Base-by-base conservation (phyloP, 2,888 invertebrate genomes). In the Laothoe populi region DNA sequence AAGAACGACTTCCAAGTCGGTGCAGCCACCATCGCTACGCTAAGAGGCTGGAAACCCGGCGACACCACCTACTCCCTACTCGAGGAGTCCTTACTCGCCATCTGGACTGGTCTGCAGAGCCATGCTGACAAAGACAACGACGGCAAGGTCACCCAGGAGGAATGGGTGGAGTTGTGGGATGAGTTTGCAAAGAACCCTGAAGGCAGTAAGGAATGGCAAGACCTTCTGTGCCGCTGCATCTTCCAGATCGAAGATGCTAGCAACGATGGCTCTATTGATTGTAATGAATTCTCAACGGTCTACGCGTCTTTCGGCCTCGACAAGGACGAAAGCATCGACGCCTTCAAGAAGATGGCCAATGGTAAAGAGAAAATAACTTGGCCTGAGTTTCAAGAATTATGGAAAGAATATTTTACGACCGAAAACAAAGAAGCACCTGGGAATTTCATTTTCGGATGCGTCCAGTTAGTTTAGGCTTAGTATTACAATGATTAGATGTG, bases 141-240 rank as follows among this genome's bases (percentile, higher is more conserved):
- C 74, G 97, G 97, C 7, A 95, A 96, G 92, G 96, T 98, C 59
- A 96, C 96, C 66, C 94, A 96, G 57, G 97, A 97, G 10, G 98
- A 98, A 85, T 98, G 98, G 98, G 95, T 96, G 73, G 92, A 95
- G 67, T 96, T 97, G 95, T 98, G 98, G 97, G 96, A 96, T 70
- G 95, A 95, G 40, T 97, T 94, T 76, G 95, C 96, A 57, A 95
- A 96, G 84, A 95, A 96, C 75, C 96, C 96, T 0, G 94, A 95
- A 46, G 93, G 95, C 57, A 95, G 96, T 38, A 93, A 96, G 65
- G 96, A 96, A 65, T 98, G 97, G 97, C 97, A 97, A 84, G 95
- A 94, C 72, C 94, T 95, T 61, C 98, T 97, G 88, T 95, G 96
- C 95, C 95, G 96, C 80, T 96, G 97, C 84, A 97, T 97, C 94